Conservation (phyloP, 2,888 invertebrate genomes). For the Syritta pipiens region DNA sequence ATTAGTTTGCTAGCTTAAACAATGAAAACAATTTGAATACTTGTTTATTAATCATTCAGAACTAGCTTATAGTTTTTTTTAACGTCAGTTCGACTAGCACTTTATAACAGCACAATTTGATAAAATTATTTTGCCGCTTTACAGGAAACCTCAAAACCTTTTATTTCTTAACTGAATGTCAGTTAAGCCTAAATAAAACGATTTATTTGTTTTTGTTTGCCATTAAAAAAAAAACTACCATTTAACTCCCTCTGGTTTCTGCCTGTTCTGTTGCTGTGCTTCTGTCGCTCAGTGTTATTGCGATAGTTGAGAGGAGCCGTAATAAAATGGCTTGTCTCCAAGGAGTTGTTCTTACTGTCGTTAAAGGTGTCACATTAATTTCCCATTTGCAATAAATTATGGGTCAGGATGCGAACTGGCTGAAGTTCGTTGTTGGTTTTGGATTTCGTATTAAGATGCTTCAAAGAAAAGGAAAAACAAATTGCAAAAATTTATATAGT, state of each 20-base stretch:
- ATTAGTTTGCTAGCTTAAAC: too few relatives aligned
- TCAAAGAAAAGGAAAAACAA: too few relatives aligned
- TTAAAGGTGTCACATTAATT: constrained; percentile 70
- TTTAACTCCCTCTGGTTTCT: constrained; percentile 30
- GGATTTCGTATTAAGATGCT: constrained; percentile 4
- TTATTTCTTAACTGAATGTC: constrained; percentile 33
- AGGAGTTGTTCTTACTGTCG: constrained; percentile 53
- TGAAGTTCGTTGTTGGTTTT: too few relatives aligned
- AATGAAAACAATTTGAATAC: too few relatives aligned
- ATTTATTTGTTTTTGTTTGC: constrained; percentile 46
- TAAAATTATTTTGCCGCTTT: neutral
- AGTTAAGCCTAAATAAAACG: constrained; percentile 44
- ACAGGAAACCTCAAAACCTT: constrained; percentile 13
- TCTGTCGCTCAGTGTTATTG: too few relatives aligned
- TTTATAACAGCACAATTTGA: too few relatives aligned
- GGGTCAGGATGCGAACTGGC: constrained; percentile 38
- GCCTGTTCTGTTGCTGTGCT: constrained; percentile 9
- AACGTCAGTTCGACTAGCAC: too few relatives aligned
- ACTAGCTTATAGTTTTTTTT: too few relatives aligned
- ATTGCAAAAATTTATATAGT: constrained; percentile 47
- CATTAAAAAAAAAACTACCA: constrained; percentile 47
- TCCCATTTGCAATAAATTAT: constrained; percentile 70
- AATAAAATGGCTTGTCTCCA: too few relatives aligned
- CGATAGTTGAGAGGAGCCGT: too few relatives aligned
- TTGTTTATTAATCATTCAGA: too few relatives aligned